Conservation (phyloP, 2,888 invertebrate genomes). For the Tiphia femorata region DNA sequence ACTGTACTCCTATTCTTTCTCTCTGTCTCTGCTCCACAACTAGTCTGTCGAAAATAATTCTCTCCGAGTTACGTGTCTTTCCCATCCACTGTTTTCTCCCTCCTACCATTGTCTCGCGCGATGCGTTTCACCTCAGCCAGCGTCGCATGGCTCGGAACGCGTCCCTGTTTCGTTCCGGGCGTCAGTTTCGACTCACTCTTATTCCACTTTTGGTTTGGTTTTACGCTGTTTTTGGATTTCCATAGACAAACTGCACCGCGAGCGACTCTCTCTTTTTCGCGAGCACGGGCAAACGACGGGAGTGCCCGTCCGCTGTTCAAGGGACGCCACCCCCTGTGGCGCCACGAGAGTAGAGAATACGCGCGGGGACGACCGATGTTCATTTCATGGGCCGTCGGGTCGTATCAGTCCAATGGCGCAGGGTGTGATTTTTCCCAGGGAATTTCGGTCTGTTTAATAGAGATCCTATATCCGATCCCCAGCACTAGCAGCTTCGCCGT, state of each 20-base stretch:
- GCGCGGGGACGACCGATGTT: constrained; percentile 57
- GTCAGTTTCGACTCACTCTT: no score
- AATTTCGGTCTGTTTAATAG: constrained; percentile 64
- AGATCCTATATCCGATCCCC: constrained; percentile 49
- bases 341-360: constrained; percentile 37
- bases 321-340: constrained; percentile 22
- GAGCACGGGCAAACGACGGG: no score
- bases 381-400: constrained; percentile 67
- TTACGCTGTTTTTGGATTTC: no score
- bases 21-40: not conserved
- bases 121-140: not conserved
- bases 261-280: no score
- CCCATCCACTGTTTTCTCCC: not conserved
- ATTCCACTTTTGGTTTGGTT: no score
- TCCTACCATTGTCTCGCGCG: not conserved
- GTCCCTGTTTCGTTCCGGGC: no score
- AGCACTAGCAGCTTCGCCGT: constrained; percentile 29
- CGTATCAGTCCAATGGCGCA: constrained; percentile 61
- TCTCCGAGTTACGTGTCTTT: not conserved
- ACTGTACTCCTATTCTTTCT: constrained; percentile 8
- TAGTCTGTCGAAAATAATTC: not conserved
- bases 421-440: constrained; percentile 59
- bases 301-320: constrained; percentile 8
- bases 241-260: no score
- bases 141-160: no score